Base-by-base conservation (phyloP, 1,140 invertebrate species). In the Drosophila serrata region DNA sequence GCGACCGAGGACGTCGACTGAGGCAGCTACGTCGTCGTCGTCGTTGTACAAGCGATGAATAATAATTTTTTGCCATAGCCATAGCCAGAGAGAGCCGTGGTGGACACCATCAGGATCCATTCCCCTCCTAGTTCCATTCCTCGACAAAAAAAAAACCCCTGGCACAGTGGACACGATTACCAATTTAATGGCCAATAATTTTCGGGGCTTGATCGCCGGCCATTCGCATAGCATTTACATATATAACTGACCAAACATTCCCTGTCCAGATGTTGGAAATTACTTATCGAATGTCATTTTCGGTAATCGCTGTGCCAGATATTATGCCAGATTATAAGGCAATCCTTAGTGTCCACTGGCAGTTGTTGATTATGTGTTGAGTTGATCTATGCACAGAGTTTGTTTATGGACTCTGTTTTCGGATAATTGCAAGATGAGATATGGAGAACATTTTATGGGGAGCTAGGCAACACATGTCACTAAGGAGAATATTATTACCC, bases 41-140 rank as follows among this genome's bases (percentile, higher is more conserved):
- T 77, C 68, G 84, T 73, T 74, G 76, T 81, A 90, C 85, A 90
- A 90, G 85, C 86, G 85, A 90, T 90, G 85, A 90, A 90, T 90
- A 90, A 90, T 90, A 90, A 90, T 90, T 90, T 85, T 69, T 70
- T 69, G 74, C 75, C 51, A 78, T 70, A 79, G 58, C 63, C 42
- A 69, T 2, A 24, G 24, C 2, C 37, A 69, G 53, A 77, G 48
- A 53, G 63, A 24, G 48, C 57, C 45, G 60, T 65, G 64, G 64
- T 65, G 64, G 64, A 68, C 64, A 68, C 64, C 63, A 76, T 60
- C 73, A 77, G 53, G 74, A 56, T 53, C 29, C 29, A 62, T 22
- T 29, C 33, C 37, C 33, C 37, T 27, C 33, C 37, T 27, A 43
- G 27, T 39, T 33, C 27, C 48, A 56, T 53, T 49, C 48, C 46